Percentiles rank a stretch among this genome's conserved stretches.
These are phyloP conservation scores for Drosophila littoralis DNA, from an alignment of 1,140 invertebrate species.

Conservation along the genomic window DNA sequence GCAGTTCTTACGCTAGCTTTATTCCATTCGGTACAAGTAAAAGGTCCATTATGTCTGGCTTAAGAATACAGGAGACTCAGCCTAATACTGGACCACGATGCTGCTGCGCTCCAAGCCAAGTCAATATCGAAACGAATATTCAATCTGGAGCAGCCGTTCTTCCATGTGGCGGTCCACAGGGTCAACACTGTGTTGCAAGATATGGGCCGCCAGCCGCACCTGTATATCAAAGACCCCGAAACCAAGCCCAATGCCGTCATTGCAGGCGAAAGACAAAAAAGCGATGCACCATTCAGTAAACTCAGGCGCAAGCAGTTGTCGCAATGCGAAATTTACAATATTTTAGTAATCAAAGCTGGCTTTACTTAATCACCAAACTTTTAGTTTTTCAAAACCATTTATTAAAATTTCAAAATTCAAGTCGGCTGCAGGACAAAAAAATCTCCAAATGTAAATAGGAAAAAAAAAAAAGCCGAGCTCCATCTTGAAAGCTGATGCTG, in stretches of 20 bases:
- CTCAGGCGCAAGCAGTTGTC: not conserved
- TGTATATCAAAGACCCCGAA: not conserved
- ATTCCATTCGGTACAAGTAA: not conserved
- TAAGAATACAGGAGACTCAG: no score
- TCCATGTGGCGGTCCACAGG: not conserved
- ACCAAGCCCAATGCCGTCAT: not conserved
- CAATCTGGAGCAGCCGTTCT: not conserved
- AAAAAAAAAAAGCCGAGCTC: not conserved
- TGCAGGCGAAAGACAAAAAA: not conserved
- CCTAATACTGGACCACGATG: not conserved
- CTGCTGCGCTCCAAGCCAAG: not conserved
- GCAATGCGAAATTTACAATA: not conserved
- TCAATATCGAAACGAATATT: no score
- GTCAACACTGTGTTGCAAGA: not conserved
- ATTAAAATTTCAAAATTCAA: constrained; percentile 3
- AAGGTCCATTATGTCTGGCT: not conserved
- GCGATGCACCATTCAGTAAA: constrained; percentile 27
- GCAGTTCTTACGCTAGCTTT: no score
- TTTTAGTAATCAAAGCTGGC: constrained; percentile 13
- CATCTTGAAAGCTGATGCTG: not conserved
- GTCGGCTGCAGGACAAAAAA: not conserved
- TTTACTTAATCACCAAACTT: not conserved
- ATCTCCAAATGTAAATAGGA: constrained; percentile 8
- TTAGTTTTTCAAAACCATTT: not conserved
- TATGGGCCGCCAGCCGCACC: not conserved